Evolutionary conservation across 1,140 invertebrate species (phyloP), one percentile per base, ranked within the genome.

Genomic region (Notospermus geniculatus): DNA sequence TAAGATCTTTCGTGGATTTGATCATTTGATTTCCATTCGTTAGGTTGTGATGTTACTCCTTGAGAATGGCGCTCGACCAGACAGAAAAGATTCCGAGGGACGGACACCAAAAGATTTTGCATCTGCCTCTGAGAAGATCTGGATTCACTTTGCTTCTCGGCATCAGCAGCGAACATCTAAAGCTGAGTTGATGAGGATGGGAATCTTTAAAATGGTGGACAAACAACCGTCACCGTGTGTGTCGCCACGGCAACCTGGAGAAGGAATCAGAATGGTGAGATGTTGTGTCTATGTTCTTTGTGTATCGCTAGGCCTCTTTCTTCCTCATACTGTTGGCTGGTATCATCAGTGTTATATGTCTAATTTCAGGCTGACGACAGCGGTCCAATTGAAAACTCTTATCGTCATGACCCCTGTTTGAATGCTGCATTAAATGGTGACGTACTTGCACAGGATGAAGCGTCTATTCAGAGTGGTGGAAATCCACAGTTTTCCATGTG

Each of bases 51-150:
- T 78, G 76, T 13, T 75, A 50, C 58, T 78, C 22, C 56, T 78
- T 54, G 70, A 78, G 15, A 59, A 71, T 67, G 71, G 70, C 32
- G 73, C 76, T 36, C 56, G 71, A 53, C 71, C 74, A 27, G 71
- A 75, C 41, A 57, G 69, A 32, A 63, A 67, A 22, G 76, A 78
- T 66, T 60, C 66, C 15, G 70, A 74, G 41, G 68, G 69, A 52
- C 73, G 76, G 62, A 74, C 76, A 17, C 69, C 76, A 36, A 72
- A 71, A 64, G 75, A 79, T 55, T 77, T 79, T 73, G 77, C 77
- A 15, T 77, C 75, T 53, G 77, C 74, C 11, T 79, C 77, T 41
- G 76, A 78, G 41, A 76, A 73, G 55, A 73, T 79, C 17, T 79
- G 77, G 77, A 75, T 75, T 32, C 74, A 78, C 57, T 79, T 79